These are phyloP conservation scores for Neuroscelio doddi DNA, from an alignment of 2,888 invertebrate genomes.

Conservation along the genomic window DNA sequence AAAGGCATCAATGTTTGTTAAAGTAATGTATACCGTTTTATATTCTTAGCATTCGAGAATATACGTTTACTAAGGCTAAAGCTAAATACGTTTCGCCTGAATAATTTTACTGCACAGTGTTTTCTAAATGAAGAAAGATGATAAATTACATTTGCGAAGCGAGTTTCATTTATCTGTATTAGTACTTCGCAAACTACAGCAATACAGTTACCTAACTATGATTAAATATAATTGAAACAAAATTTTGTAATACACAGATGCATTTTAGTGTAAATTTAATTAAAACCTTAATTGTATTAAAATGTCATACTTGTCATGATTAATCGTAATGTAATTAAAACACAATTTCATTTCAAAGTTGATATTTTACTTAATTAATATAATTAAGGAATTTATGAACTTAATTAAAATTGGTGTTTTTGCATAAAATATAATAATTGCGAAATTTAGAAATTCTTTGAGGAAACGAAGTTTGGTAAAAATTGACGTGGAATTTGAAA, in stretches of 20 bases:
- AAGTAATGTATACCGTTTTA: no score
- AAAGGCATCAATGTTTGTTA: no score
- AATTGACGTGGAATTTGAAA: slow-evolving; percentile 5
- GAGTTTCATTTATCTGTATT: slow-evolving; percentile 38
- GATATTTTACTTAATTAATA: no score
- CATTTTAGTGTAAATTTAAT: slow-evolving; percentile 22
- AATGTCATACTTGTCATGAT: neutral
- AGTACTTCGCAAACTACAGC: slow-evolving; percentile 25
- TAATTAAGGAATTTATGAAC: no score
- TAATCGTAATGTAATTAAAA: neutral
- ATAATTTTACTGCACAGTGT: slow-evolving; percentile 22
- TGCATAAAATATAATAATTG: no score
- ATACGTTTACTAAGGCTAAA: no score
- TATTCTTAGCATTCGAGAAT: no score
- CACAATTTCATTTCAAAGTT: no score
- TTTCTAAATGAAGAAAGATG: slow-evolving; percentile 37
- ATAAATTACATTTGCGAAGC: slow-evolving; percentile 21
- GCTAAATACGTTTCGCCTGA: slow-evolving; percentile 1
- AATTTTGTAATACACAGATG: slow-evolving; percentile 17
- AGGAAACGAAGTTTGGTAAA: neutral
- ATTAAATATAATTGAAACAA: slow-evolving; percentile 30
- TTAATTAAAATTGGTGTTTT: no score
- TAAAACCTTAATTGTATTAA: neutral
- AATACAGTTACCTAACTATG: slow-evolving; percentile 31
- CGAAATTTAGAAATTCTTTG: no score